Conservation (phyloP, 1,140 invertebrate species). For the Anoplolepis gracilipes region DNA sequence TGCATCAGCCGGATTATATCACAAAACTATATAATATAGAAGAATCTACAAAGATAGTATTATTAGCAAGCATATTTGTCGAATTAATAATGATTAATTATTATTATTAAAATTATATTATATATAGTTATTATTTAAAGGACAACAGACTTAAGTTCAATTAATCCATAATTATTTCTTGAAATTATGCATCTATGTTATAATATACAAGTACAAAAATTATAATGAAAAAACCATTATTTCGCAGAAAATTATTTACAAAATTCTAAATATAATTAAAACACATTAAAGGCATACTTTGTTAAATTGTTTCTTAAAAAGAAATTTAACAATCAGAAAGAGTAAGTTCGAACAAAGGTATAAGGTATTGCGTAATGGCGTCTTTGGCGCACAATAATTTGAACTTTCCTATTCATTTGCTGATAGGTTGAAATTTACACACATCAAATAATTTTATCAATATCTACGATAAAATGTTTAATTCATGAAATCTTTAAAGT, state of each 20-base stretch:
- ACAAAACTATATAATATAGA: conserved; percentile 90
- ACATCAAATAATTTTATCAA: conserved; percentile 84
- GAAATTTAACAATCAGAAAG: conserved; percentile 87
- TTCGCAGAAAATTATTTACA: background rate
- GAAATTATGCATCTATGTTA: too few species aligned
- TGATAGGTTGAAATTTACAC: conserved; percentile 86
- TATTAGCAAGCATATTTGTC: background rate
- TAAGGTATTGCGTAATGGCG: conserved; percentile 84
- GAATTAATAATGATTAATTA: background rate
- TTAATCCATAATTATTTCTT: background rate
- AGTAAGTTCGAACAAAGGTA: conserved; percentile 88
- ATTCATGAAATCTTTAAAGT: background rate
- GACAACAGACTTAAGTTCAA: too few species aligned
- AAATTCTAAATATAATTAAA: background rate
- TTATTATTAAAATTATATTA: background rate
- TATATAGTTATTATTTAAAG: too few species aligned
- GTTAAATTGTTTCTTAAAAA: conserved; percentile 83
- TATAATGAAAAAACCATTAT: background rate
- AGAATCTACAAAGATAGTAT: conserved; percentile 87
- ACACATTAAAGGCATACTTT: conserved; percentile 14
- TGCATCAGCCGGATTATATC: conserved; percentile 93
- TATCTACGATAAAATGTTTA: conserved; percentile 73
- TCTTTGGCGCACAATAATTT: conserved; percentile 84
- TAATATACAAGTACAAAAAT: too few species aligned
- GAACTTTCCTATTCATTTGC: conserved; percentile 82